A percentile compares a stretch with the other conserved stretches of the same genome.
These are phyloP conservation scores for Aromia moschata DNA, from an alignment of 2,888 invertebrate genomes.

Conservation along the genomic window DNA sequence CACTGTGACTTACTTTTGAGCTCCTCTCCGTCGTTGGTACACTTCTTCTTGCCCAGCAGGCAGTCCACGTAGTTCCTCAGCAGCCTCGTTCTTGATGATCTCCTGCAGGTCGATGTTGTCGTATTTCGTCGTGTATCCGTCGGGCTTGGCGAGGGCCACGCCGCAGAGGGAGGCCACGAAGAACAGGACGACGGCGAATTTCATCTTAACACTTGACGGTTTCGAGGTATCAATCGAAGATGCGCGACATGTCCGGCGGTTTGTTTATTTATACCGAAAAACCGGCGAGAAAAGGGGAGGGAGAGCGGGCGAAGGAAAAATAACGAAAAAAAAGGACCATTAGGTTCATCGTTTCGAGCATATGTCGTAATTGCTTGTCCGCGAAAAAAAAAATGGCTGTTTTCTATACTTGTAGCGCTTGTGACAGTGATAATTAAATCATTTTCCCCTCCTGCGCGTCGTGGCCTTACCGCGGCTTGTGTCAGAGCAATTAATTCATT, in stretches of 20 bases:
- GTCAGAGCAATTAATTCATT: slow-evolving; percentile 8
- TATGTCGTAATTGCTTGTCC: slow-evolving; percentile 12
- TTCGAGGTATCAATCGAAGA: not conserved
- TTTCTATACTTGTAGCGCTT: slow-evolving; percentile 1
- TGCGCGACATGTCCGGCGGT: not conserved
- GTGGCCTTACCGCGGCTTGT: not conserved
- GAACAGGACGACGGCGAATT: slow-evolving; percentile 30
- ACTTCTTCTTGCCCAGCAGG: slow-evolving; percentile 70
- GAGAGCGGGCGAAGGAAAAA: slow-evolving; percentile 6
- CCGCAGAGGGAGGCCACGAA: slow-evolving; percentile 26
- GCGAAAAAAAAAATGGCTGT: slow-evolving; percentile 6
- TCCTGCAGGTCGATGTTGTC: slow-evolving; percentile 76
- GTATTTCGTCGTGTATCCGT: slow-evolving; percentile 71
- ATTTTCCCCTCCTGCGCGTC: not conserved
- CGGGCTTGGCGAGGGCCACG: slow-evolving; percentile 36
- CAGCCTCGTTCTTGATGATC: slow-evolving; percentile 71
- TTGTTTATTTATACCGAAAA: slow-evolving; percentile 17
- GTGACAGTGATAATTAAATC: slow-evolving; percentile 8
- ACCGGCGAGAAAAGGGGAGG: not conserved
- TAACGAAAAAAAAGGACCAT: not conserved
- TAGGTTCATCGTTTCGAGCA: slow-evolving; percentile 15
- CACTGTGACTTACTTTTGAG: slow-evolving; percentile 76
- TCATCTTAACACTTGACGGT: slow-evolving; percentile 33
- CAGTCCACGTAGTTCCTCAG: slow-evolving; percentile 74
- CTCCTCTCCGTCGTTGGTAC: slow-evolving; percentile 75